Conservation (phyloP, 2,113 vertebrate genomes). For the Corapipo altera region DNA sequence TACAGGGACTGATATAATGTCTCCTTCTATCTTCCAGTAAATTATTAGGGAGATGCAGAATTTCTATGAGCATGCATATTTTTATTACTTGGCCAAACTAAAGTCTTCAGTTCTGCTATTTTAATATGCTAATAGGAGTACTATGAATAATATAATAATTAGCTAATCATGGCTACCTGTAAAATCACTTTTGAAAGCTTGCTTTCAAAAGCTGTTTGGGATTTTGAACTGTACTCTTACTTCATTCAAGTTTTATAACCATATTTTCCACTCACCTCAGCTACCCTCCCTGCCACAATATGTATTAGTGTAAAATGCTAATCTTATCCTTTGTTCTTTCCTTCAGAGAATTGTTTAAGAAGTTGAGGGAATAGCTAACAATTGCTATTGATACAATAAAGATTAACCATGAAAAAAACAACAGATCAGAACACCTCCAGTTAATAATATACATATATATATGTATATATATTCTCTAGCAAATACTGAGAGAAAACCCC, state of each 20-base stretch:
- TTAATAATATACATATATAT: neutral
- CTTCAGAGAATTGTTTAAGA: neutral
- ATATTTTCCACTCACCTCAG: neutral
- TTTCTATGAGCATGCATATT: neutral
- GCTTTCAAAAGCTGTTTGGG: neutral
- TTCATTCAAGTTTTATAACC: neutral
- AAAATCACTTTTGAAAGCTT: neutral
- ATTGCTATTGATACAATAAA: neutral
- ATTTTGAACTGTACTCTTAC: neutral
- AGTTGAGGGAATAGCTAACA: neutral
- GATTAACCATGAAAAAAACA: neutral
- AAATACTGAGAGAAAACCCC: neutral
- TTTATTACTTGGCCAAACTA: neutral
- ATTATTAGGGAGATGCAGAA: neutral
- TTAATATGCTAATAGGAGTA: neutral
- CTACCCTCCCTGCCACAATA: neutral
- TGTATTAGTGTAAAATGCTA: neutral
- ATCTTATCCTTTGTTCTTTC: neutral
- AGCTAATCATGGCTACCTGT: neutral
- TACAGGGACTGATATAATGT: neutral
- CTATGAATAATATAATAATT: neutral
- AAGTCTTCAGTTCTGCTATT: neutral
- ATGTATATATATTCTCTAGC: neutral
- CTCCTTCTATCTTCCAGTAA: neutral
- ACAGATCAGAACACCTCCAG: neutral